phyloP scores from a whole-genome alignment of 2,888 invertebrate genomes.

The Thumatha senex region DNA sequence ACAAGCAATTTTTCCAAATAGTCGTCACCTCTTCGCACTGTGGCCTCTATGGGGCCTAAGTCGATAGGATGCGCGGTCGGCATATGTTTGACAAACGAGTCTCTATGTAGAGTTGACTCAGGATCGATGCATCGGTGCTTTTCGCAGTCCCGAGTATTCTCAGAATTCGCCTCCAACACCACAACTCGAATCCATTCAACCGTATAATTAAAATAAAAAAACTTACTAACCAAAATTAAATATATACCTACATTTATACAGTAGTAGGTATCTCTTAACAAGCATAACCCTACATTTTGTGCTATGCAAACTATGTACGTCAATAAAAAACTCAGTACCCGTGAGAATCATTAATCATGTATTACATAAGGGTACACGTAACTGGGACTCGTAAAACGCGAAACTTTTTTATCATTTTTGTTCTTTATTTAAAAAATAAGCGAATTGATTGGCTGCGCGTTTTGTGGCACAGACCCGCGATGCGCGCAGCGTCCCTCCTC shows the following conservation, averaged over 20 bases:
- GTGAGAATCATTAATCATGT: conserved; percentile 26
- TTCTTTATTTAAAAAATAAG: conserved; percentile 80
- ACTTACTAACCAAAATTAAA: neutral
- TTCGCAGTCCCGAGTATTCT: no score
- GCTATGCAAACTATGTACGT: neutral
- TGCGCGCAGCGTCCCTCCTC: conserved; percentile 58
- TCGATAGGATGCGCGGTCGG: no score
- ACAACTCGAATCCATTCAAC: no score
- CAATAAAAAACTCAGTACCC: conserved; percentile 6
- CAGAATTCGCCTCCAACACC: no score
- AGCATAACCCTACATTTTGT: neutral
- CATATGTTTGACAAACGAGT: no score
- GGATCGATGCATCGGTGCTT: no score
- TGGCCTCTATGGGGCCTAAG: no score
- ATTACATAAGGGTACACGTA: conserved; percentile 56
- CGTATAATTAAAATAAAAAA: no score
- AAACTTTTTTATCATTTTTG: conserved; percentile 73
- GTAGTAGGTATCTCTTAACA: neutral
- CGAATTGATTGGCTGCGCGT: conserved; percentile 81
- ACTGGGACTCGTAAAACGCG: conserved; percentile 50
- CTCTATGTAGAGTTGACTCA: no score
- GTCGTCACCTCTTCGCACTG: no score
- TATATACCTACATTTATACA: neutral
- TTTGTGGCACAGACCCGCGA: conserved; percentile 44
- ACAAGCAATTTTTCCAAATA: no score